phyloP scores from a whole-genome alignment of 2,113 vertebrate genomes.

The Shinisaurus crocodilurus region DNA sequence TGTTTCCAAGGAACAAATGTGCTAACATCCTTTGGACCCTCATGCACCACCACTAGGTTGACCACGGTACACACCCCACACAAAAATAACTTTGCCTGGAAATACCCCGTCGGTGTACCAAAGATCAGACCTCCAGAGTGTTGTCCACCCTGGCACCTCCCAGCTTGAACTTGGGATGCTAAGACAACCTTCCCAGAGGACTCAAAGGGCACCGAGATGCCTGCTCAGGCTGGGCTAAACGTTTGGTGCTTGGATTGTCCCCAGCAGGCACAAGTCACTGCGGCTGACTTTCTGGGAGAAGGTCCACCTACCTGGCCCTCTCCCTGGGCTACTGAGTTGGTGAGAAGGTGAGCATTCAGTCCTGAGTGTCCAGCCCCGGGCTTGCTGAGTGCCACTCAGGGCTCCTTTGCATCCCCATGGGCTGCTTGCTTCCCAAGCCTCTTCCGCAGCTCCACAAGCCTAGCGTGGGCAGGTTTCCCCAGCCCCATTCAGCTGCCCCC shows the following conservation, averaged over 20 bases:
- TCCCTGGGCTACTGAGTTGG: background rate
- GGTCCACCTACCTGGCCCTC: background rate
- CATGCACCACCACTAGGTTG: background rate
- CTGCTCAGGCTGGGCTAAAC: background rate
- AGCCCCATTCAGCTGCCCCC: background rate
- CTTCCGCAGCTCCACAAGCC: background rate
- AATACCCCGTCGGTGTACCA: too few species aligned
- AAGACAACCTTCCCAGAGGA: background rate
- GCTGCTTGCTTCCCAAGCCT: background rate
- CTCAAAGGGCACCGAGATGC: background rate
- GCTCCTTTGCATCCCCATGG: background rate
- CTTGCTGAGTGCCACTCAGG: background rate
- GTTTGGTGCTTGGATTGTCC: too few species aligned
- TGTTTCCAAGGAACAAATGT: background rate
- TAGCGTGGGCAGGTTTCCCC: background rate
- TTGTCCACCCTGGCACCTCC: background rate
- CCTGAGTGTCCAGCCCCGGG: background rate
- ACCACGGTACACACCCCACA: too few species aligned
- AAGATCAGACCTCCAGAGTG: too few species aligned
- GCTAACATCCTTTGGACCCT: background rate
- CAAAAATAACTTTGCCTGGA: too few species aligned
- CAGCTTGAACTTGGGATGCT: background rate
- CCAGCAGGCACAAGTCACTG: background rate
- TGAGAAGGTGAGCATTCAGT: too few species aligned
- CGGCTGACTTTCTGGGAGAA: too few species aligned